Evolutionary conservation across 37 sponge, comb jelly and placozoan species (phyloP), one percentile per base, ranked within the genome.

Genomic region (Haliclona indistincta): DNA sequence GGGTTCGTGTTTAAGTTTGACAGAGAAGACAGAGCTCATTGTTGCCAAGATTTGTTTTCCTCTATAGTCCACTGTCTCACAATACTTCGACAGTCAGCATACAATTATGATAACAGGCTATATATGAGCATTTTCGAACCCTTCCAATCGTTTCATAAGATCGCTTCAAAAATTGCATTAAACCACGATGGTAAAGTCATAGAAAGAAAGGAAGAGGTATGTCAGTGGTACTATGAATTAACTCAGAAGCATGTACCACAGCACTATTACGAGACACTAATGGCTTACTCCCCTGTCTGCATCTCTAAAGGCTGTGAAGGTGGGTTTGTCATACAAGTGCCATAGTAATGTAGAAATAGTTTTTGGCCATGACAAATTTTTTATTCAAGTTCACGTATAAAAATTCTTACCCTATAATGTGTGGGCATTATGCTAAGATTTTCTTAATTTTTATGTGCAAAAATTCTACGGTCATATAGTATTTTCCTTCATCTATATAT

Each of bases 1-100:
- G 45, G 61, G 23, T 54, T 52, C 36, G 60, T 78, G 15, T 58
- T 76, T 25, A 40, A 26, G 29, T 85, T 77, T 38, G 62, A 85
- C 61, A 35, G 38, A 33, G 67, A 67, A 11, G 32, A 68, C 28
- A 30, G 64, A 0, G 6, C 13, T 37, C n/a, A 11, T 38, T 42
- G 62, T 34, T 36, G 54, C 53, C 42, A 42, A 2, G 17, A 67
- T 17, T 67, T 85, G 28, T 85, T 73, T 17, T 25, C 30, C 2
- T 25, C 45, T 35, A 78, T 85, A 32, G 23, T n/a, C 2, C 38
- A 38, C 20, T 85, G 86, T 55, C 34, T 70, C 29, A 63, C 64
- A 2, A 36, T 85, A 26, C 37, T 85, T 6, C 45, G 20, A 43
- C 10, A 73, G 5, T 29, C 64, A 30, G 32, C 86, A 4, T 78